Conservation (phyloP, 92 coral and sea anemone species). For the Palythoa heliodiscus region DNA sequence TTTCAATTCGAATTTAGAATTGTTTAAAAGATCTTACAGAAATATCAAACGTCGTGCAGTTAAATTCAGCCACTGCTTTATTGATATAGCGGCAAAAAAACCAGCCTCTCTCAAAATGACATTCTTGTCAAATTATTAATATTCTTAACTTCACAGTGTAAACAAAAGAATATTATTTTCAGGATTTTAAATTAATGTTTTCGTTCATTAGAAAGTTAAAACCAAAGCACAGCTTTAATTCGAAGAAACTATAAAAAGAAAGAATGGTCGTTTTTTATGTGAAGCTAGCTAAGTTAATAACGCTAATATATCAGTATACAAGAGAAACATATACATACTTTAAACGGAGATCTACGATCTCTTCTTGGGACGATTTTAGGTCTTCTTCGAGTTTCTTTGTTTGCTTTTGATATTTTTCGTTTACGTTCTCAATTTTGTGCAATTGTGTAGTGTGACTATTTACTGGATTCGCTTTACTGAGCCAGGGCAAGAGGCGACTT, state of each 20-base stretch:
- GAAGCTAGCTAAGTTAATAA: not conserved
- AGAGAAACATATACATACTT: slow-evolving; percentile 54
- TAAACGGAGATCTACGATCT: slow-evolving; percentile 60
- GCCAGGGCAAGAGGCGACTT: slow-evolving; percentile 75
- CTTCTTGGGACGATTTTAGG: slow-evolving; percentile 64
- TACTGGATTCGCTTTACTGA: slow-evolving; percentile 53
- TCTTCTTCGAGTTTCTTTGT: slow-evolving; percentile 69
- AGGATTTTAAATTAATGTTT: not conserved
- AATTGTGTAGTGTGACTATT: slow-evolving; percentile 41
- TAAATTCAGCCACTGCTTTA: not conserved
- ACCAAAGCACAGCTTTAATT: not conserved
- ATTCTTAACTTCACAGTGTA: not conserved
- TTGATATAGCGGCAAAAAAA: not conserved
- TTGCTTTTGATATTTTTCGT: slow-evolving; percentile 66
- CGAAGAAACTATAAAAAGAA: not conserved
- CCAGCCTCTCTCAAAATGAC: too few relatives aligned
- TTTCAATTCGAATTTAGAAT: not conserved
- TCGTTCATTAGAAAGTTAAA: not conserved
- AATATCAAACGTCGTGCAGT: not conserved
- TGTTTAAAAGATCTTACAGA: not conserved
- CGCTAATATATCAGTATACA: not conserved
- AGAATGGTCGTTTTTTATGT: too few relatives aligned
- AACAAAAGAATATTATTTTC: not conserved
- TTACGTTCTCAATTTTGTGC: slow-evolving; percentile 49
- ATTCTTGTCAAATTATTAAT: not conserved